Evolutionary conservation across 2,888 invertebrate species (phyloP), one percentile per base, ranked within the genome.

Genomic region (Xestia rhomboidea): DNA sequence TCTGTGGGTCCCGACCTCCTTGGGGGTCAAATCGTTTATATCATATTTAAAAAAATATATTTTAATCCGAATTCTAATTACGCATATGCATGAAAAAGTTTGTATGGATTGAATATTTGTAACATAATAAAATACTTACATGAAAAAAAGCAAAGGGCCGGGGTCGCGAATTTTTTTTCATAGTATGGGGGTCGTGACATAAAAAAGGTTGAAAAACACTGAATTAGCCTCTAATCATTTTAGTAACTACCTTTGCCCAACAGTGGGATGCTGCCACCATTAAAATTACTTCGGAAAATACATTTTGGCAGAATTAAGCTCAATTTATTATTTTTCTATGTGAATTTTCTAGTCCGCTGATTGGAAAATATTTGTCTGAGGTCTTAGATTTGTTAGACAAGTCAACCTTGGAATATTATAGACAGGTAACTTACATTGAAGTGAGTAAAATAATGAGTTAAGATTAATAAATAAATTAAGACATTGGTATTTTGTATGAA

Each of bases 321-420:
- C 3, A 41, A n/a, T n/a, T 18, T 57, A 64, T 44, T 44, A 81
- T n/a, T 72, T 57, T 78, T 62, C 1, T 66, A 15, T 34, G 64
- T 82, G 67, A 83, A 66, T 76, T 64, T 60, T 79, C 81, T 81
- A 81, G 81, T 83, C 81, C 3, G 13, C 5, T 8, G 10, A 46
- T 46, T 73, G 73, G 34, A 18, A 49, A 21, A 49, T 49, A 24
- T 0, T 27, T 57, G 57, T 11, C 49, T 10, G 41, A 27, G 34
- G 34, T 13, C 30, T 34, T 15, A 1, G 27, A 57, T 66, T 81
- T 79, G 75, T 79, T 18, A 54, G 15, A 81, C 30, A 81, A 30
- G 5, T 79, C 24, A 38, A 38, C 21, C 24, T 44, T 41, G 15
- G 15, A n/a, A 41, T 72, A 73, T 30, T n/a, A 24, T 64, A 64